These are phyloP conservation scores for Eupithecia inturbata DNA, from an alignment of 2,888 invertebrate genomes.

Conservation along the genomic window DNA sequence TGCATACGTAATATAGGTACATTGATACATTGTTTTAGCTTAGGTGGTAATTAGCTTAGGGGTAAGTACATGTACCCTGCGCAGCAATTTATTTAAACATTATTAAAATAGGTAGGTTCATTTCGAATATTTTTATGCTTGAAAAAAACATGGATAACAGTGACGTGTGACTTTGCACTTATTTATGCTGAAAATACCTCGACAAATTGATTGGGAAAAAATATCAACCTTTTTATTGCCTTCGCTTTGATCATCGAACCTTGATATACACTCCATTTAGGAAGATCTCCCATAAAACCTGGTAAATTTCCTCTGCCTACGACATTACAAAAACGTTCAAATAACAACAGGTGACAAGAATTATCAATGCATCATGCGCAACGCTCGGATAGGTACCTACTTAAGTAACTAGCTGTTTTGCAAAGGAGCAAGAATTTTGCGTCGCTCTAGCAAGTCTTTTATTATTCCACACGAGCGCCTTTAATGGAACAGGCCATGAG, in stretches of 20 bases:
- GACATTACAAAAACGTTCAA: not conserved
- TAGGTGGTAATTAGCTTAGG: too few species aligned
- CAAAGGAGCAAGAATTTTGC: conserved; percentile 28
- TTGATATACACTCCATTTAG: not conserved
- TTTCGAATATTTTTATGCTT: not conserved
- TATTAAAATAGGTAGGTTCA: too few species aligned
- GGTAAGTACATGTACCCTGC: too few species aligned
- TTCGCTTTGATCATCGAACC: not conserved
- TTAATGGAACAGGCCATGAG: conserved; percentile 56
- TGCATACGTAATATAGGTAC: too few species aligned
- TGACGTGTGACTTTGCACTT: not conserved
- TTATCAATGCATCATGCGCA: conserved; percentile 15
- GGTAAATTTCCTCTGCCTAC: not conserved
- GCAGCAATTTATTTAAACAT: too few species aligned
- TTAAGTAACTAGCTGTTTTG: conserved; percentile 12
- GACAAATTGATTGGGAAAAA: not conserved
- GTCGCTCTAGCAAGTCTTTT: conserved; percentile 22
- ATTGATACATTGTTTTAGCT: too few species aligned
- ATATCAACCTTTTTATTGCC: not conserved
- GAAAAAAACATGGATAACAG: not conserved
- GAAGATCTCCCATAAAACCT: not conserved
- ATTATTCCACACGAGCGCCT: conserved; percentile 44
- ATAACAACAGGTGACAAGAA: conserved; percentile 15
- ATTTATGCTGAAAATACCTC: not conserved
- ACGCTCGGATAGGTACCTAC: conserved; percentile 5